Conservation (phyloP, 2,113 vertebrate species). For the Sminthopsis crassicaudata region DNA sequence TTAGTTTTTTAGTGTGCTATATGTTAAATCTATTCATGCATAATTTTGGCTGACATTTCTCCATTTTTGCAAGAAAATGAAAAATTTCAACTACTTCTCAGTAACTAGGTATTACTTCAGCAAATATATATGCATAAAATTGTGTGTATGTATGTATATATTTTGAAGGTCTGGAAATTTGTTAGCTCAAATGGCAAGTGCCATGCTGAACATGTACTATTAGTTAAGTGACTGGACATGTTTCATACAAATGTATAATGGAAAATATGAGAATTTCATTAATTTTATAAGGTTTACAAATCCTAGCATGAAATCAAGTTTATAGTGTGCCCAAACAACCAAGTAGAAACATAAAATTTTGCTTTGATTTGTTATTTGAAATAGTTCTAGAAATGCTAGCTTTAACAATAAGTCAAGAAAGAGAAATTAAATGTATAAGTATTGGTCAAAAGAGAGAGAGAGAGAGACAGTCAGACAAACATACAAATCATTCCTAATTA, state of each 20-base stretch:
- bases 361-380: not conserved
- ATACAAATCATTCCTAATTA: not conserved
- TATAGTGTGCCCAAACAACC: slow-evolving; percentile 5
- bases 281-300: slow-evolving; percentile 32
- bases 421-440: not conserved
- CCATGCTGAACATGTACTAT: not conserved
- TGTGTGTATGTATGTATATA: not conserved
- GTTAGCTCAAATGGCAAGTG: not conserved
- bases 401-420: not conserved
- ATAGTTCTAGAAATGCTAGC: not conserved
- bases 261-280: slow-evolving; percentile 18
- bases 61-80: slow-evolving; percentile 20
- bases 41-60: slow-evolving; percentile 6
- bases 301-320: not conserved
- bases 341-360: not conserved
- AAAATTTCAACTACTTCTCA: slow-evolving; percentile 27
- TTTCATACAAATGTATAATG: slow-evolving; percentile 14
- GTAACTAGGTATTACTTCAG: slow-evolving; percentile 16
- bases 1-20: not conserved
- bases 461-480: not conserved
- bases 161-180: slow-evolving; percentile 37
- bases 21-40: not conserved
- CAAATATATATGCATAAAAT: not conserved
- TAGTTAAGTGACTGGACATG: not conserved
- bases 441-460: not conserved